Conservation (phyloP, 2,113 vertebrate genomes). For the Cyanistes caeruleus region DNA sequence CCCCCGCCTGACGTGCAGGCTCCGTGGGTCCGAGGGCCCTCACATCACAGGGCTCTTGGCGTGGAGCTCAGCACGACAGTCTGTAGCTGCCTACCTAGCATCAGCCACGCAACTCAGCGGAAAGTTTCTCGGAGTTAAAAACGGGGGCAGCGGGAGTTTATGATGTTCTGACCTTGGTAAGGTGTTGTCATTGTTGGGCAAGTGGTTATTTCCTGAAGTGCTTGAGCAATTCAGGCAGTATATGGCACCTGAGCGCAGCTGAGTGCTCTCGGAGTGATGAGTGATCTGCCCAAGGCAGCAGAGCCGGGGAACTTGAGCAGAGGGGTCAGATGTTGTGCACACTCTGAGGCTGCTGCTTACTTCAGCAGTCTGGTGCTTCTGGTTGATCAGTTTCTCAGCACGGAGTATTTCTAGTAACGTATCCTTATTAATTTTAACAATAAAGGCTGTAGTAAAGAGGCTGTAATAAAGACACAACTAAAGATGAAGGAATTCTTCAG, state of each 20-base stretch:
- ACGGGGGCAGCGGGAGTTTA: background rate
- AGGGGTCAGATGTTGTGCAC: accelerated
- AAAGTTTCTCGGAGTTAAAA: background rate
- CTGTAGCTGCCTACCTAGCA: background rate
- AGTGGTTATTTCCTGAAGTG: background rate
- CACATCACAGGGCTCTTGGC: accelerated
- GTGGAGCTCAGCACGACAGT: background rate
- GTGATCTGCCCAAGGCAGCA: background rate
- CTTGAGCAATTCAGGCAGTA: background rate
- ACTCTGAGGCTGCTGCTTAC: background rate
- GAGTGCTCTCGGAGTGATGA: background rate
- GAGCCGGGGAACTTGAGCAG: accelerated
- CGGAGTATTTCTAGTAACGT: accelerated
- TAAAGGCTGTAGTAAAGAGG: background rate
- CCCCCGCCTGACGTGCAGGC: accelerated
- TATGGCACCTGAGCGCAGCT: background rate
- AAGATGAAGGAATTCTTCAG: background rate
- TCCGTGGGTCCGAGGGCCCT: accelerated
- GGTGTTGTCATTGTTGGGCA: background rate
- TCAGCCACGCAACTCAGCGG: background rate
- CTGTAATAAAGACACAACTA: background rate
- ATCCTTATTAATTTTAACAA: background rate
- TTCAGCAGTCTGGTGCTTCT: background rate
- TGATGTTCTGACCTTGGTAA: background rate
- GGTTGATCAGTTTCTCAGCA: background rate